Percentiles rank a stretch among this genome's conserved stretches.
Conservation (phyloP, 2,797 vertebrate genomes). For the Peromyscus nudipes region DNA sequence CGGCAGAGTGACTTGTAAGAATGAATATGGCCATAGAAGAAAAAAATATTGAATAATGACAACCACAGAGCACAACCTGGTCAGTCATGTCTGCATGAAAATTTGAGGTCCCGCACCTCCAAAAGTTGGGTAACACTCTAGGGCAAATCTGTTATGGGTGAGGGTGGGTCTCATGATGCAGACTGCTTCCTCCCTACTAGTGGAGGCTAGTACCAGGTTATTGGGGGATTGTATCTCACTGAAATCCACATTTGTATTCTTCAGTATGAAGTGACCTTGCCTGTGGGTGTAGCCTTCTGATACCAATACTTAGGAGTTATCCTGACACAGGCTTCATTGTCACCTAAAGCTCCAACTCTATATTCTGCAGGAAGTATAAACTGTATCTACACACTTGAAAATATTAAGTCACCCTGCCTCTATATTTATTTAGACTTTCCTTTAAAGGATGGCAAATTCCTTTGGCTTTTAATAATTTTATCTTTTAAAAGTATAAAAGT, state of each 20-base stretch:
- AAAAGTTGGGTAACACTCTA: background rate
- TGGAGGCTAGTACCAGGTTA: background rate
- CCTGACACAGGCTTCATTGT: background rate
- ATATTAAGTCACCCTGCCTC: constrained; percentile 12
- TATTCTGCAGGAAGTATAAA: background rate
- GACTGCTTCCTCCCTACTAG: background rate
- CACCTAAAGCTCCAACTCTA: background rate
- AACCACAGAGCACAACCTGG: background rate
- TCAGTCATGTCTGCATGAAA: background rate
- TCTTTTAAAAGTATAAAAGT: constrained; percentile 3
- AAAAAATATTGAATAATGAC: background rate
- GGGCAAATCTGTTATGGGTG: background rate
- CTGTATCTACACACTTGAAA: background rate
- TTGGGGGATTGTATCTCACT: background rate
- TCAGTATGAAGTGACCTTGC: background rate
- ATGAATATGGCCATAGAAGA: background rate
- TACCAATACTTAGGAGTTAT: background rate
- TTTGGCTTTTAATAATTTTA: constrained; percentile 55
- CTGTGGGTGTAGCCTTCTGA: background rate
- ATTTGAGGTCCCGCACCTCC: background rate
- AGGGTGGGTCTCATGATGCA: background rate
- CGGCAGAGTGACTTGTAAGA: background rate
- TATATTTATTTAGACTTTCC: constrained; percentile 46
- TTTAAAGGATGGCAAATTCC: constrained; percentile 44
- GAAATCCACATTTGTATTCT: background rate